Base-by-base conservation (phyloP, 2,888 invertebrate species). In the Catocala sponsa region DNA sequence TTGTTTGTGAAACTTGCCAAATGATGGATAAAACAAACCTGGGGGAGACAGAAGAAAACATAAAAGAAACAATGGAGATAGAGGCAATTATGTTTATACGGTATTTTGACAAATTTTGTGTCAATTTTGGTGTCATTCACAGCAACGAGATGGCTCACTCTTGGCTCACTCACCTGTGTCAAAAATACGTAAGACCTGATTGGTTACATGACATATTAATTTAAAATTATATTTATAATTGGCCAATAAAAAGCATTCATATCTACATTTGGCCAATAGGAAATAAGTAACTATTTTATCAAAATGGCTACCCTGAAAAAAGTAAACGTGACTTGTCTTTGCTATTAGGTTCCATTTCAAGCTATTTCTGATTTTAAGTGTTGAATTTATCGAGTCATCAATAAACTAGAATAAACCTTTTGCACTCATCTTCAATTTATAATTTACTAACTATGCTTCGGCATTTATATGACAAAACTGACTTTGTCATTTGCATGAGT, bases 41-140 rank as follows among this genome's bases (percentile, higher is more conserved):
- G 76, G 82, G 86, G 80, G 76, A 83, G 78, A 82, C 78, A 78
- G 84, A 84, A 82, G 75, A 83, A 86, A 90, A 91, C 87, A 83
- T 87, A 90, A 87, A 89, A 89, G 87, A 90, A 91, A 91, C 83
- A 88, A 87, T 84, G 85, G 83, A 84, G 82, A 76, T 83, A 81
- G 78, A 87, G 78, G 83, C 81, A 84, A 89, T 82, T 85, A 88
- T 86, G 85, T 91, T 87, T 89, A 87, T 83, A 91, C 87, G 88
- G 89, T 93, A 91, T 92, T 93, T 92, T 93, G 93, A 91, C 91
- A 91, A 92, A 88, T 89, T 91, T 91, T 89, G 85, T 91, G 88
- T 89, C 88, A 88, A 83, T 74, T 83, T 77, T 74, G 71, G 63
- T 77, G 76, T 79, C 76, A 79, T 62, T 59, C 55, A 38, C 6